phyloP scores from a whole-genome alignment of 2,113 vertebrate genomes.

The Alligator sinensis region DNA sequence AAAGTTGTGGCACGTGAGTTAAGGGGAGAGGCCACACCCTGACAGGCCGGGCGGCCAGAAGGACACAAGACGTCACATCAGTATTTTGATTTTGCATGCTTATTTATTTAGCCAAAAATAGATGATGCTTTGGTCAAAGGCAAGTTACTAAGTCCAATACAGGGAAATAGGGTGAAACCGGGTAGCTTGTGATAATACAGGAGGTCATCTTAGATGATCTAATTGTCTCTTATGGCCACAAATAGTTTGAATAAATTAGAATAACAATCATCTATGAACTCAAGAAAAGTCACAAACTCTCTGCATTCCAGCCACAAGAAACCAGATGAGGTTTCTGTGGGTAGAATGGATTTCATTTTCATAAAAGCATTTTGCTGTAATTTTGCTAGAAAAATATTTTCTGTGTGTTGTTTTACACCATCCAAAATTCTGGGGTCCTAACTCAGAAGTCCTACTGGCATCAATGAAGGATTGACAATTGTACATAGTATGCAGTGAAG shows the following conservation, averaged over 20 bases:
- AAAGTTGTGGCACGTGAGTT: too few relatives aligned
- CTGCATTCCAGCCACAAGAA: neutral
- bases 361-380: neutral
- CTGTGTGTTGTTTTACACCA: neutral
- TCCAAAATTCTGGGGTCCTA: neutral
- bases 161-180: neutral
- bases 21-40: too few relatives aligned
- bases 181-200: neutral
- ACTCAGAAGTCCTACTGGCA: neutral
- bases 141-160: neutral
- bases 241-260: neutral
- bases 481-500: neutral
- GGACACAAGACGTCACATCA: neutral
- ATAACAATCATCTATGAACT: neutral
- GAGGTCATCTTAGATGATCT: neutral
- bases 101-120: neutral
- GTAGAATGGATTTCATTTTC: neutral
- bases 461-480: rapidly evolving
- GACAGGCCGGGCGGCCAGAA: too few relatives aligned
- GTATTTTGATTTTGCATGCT: neutral
- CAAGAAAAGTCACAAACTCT: neutral
- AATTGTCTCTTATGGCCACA: neutral
- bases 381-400: neutral
- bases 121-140: neutral
- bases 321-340: neutral